Conservation (phyloP, 2,113 vertebrate genomes). For the Bos taurus region DNA sequence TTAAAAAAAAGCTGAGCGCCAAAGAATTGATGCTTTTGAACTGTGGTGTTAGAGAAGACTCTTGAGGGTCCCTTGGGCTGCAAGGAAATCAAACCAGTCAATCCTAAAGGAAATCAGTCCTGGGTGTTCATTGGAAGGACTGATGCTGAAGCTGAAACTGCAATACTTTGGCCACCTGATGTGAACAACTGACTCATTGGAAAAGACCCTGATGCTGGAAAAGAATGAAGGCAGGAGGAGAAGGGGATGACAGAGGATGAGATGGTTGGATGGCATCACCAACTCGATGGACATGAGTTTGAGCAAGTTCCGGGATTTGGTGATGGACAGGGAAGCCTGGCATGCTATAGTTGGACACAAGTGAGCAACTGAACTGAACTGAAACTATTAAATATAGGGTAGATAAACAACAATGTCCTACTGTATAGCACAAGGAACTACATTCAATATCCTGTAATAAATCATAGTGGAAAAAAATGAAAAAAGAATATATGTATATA, state of each 20-base stretch:
- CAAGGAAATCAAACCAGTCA: neutral
- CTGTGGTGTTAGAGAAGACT: neutral
- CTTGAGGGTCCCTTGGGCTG: neutral
- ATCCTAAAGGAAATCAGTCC: neutral
- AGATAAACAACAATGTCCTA: neutral
- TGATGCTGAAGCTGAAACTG: neutral
- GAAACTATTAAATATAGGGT: neutral
- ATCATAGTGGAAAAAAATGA: neutral
- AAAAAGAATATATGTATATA: neutral
- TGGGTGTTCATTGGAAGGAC: neutral
- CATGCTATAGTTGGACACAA: neutral
- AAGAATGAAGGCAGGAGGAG: neutral
- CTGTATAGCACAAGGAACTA: neutral
- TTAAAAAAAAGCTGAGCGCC: rapidly evolving
- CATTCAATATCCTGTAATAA: neutral
- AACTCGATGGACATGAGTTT: neutral
- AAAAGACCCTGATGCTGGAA: neutral
- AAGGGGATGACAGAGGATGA: neutral
- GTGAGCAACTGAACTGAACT: neutral
- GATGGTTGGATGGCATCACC: neutral
- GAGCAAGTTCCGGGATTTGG: neutral
- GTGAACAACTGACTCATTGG: rapidly evolving
- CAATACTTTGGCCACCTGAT: neutral
- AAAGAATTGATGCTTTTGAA: neutral
- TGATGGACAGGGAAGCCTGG: neutral